A percentile compares a stretch with the other conserved stretches of the same genome.
These are phyloP conservation scores for Butorides virescens DNA, from an alignment of 2,113 vertebrate genomes.

Conservation along the genomic window DNA sequence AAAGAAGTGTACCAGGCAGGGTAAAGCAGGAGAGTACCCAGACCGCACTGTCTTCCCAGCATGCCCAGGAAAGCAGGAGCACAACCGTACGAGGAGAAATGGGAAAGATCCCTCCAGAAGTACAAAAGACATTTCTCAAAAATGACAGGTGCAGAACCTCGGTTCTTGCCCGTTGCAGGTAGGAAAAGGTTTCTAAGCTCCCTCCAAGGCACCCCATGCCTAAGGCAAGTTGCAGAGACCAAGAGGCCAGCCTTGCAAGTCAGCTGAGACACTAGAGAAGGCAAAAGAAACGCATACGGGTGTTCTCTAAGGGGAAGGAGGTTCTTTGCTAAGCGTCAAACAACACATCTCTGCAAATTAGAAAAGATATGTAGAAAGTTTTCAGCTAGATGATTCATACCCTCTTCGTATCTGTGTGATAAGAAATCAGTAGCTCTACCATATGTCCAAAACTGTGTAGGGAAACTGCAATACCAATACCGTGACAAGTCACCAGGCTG, in stretches of 20 bases:
- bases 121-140: neutral
- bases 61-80: neutral
- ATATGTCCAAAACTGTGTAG: neutral
- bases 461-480: neutral
- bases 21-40: neutral
- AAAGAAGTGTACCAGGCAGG: neutral
- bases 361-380: neutral
- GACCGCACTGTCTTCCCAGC: neutral
- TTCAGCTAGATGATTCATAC: neutral
- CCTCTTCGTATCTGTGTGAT: neutral
- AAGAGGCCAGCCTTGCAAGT: neutral
- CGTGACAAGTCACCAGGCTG: neutral
- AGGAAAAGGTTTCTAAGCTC: neutral
- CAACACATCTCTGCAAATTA: neutral
- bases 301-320: neutral
- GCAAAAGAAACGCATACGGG: neutral
- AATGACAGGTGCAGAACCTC: neutral
- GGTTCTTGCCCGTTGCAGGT: neutral
- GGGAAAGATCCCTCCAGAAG: neutral
- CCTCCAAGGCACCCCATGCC: neutral
- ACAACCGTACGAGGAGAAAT: neutral
- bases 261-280: neutral
- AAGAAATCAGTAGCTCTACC: neutral
- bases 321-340: neutral
- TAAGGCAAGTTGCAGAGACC: neutral